A percentile compares a stretch with the other conserved stretches of the same genome.
phyloP scores from a whole-genome alignment of 2,113 vertebrate genomes.

The Tupaia tana region DNA sequence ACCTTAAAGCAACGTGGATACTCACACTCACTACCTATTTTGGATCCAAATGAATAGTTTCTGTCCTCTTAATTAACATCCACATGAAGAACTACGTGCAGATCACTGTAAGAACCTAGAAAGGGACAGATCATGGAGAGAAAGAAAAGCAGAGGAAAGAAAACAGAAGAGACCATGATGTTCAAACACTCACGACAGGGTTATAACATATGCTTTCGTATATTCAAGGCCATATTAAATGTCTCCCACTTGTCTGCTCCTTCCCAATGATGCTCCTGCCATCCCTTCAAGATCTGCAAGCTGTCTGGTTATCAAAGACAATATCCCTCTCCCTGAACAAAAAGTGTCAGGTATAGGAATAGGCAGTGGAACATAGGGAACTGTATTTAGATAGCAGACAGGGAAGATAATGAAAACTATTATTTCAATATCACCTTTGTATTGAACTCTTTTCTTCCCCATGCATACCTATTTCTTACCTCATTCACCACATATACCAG shows the following conservation, averaged over 20 bases:
- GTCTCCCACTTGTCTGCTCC: background rate
- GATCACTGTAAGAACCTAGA: background rate
- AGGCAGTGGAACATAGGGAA: background rate
- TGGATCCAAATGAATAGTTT: conserved; percentile 26
- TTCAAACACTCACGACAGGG: background rate
- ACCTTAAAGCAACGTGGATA: background rate
- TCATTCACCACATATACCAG: background rate
- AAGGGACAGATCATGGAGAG: conserved; percentile 26
- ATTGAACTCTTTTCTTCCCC: background rate
- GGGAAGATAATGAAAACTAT: background rate
- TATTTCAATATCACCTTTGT: background rate
- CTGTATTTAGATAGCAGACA: conserved; percentile 18
- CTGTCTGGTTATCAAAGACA: background rate
- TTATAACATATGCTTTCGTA: background rate
- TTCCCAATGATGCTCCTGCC: background rate
- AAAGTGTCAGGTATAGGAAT: background rate
- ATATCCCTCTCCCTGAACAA: background rate
- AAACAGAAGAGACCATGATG: background rate
- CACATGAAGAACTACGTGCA: conserved; percentile 34
- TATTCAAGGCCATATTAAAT: background rate
- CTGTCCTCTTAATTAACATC: background rate
- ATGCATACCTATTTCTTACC: background rate
- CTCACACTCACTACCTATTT: conserved; percentile 33
- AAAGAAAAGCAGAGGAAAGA: conserved; percentile 12
- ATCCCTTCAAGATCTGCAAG: background rate